Base-by-base conservation (phyloP, 1,140 invertebrate genomes). In the Lysiphlebus fabarum region DNA sequence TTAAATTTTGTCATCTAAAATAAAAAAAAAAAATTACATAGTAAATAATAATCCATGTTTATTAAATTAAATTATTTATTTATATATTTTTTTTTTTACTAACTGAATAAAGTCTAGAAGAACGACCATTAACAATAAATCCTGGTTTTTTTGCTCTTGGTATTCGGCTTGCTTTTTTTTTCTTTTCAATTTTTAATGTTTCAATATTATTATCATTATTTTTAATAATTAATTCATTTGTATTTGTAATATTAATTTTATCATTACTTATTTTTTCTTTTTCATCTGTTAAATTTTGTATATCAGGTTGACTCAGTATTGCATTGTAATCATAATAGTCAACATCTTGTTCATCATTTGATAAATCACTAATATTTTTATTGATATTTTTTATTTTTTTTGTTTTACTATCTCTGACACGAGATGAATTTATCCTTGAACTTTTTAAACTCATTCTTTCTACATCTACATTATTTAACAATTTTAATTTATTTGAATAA, bases 81-180 rank as follows among this genome's bases (percentile, higher is more conserved):
- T 48, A 11, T 7, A 26, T 4, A 49, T 26, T 4, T 11, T 49
- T 26, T 33, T 7, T 33, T 33, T 8, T 7, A 49, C 50, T 12
- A 14, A 53, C 50, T 36, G 50, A 37, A 38, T 38, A 9, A 12
- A 12, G 12, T 12, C 12, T 8, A 7, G 34, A 38, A 34, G n/a
- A 4, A 7, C 36, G 34, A 53, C 14, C 38, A 6, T n/a, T n/a
- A 12, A 11, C n/a, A 53, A n/a, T 6, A n/a, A 40, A 10, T 11
- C 44, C 44, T 5, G 50, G 50, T 38, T 14, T 53, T 53, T 11
- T 37, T 36, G 48, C 48, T 12, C 50, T 33, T n/a, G 50, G 50
- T 6, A 53, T 53, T 11, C 12, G 11, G n/a, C 50, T 53, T 37
- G 4, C 14, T 38, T 50, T 50, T 10, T 33, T 8, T 12, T 8